A percentile compares a stretch with the other conserved stretches of the same genome.
phyloP scores from a whole-genome alignment of 1,140 invertebrate species.

The Acyrthosiphon pisum region DNA sequence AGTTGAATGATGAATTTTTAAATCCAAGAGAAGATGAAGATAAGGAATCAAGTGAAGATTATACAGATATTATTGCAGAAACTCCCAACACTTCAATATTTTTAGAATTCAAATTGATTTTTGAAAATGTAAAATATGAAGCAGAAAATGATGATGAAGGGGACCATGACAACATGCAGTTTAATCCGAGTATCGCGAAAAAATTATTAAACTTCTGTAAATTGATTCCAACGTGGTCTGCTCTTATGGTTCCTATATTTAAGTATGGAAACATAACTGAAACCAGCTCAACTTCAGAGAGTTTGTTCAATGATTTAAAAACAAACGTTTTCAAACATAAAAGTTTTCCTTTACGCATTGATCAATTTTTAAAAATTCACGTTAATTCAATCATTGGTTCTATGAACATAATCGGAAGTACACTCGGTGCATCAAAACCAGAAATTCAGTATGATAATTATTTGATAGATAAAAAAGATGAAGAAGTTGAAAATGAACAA shows the following conservation, averaged over 20 bases:
- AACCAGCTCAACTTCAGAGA: not conserved
- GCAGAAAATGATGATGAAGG: not conserved
- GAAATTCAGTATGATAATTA: not conserved
- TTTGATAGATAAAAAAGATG: not conserved
- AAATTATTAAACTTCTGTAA: constrained; percentile 34
- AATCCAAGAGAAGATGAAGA: not conserved
- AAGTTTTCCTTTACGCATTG: not conserved
- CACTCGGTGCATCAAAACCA: not conserved
- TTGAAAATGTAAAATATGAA: too few species aligned
- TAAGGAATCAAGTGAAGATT: too few species aligned
- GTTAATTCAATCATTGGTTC: not conserved
- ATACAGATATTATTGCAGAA: too few species aligned
- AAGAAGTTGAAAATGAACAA: not conserved
- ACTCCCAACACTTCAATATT: too few species aligned
- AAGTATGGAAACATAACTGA: constrained; percentile 21
- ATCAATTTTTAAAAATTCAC: not conserved
- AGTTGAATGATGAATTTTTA: not conserved
- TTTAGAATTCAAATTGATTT: too few species aligned
- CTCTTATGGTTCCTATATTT: constrained; percentile 8
- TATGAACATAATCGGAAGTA: not conserved
- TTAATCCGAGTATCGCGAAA: not conserved
- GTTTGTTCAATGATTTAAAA: not conserved
- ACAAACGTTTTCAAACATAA: not conserved
- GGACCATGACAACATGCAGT: constrained; percentile 27
- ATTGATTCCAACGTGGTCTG: not conserved